These are phyloP conservation scores for Caenorhabditis sp. DNA, from an alignment of 2,888 invertebrate genomes.

Conservation along the genomic window DNA sequence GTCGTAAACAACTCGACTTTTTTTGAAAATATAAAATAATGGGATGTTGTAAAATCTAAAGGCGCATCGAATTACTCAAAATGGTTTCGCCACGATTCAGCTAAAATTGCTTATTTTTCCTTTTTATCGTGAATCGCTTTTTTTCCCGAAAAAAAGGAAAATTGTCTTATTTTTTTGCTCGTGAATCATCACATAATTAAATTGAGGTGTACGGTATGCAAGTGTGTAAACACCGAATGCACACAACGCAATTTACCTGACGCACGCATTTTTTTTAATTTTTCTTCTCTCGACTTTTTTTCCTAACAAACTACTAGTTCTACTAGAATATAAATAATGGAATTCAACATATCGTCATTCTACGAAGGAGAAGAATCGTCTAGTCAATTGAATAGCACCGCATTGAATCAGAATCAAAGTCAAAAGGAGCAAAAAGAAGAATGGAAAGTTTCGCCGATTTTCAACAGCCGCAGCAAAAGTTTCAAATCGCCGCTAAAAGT, in stretches of 20 bases:
- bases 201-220: conserved; percentile 12
- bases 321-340: conserved; percentile 18
- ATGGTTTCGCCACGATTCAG: no score
- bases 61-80: no score
- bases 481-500: conserved; percentile 15
- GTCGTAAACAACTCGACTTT: no score
- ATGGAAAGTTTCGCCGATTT: conserved; percentile 39
- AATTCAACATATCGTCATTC: conserved; percentile 37
- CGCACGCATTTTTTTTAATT: conserved; percentile 7
- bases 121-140: no score
- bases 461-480: conserved; percentile 9
- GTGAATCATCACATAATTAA: no score
- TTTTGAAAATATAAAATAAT: neutral
- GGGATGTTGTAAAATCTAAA: no score
- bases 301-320: neutral
- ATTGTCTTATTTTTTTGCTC: no score
- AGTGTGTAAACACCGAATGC: conserved; percentile 20
- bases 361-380: conserved; percentile 25
- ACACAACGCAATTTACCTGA: conserved; percentile 8
- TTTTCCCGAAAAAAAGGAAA: no score
- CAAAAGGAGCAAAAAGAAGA: conserved; percentile 19
- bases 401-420: conserved; percentile 15
- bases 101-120: no score
- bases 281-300: conserved; percentile 1
- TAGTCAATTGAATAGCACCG: conserved; percentile 32